Base-by-base conservation (phyloP, 2,797 vertebrate species). In the Poeciliopsis gracilis region DNA sequence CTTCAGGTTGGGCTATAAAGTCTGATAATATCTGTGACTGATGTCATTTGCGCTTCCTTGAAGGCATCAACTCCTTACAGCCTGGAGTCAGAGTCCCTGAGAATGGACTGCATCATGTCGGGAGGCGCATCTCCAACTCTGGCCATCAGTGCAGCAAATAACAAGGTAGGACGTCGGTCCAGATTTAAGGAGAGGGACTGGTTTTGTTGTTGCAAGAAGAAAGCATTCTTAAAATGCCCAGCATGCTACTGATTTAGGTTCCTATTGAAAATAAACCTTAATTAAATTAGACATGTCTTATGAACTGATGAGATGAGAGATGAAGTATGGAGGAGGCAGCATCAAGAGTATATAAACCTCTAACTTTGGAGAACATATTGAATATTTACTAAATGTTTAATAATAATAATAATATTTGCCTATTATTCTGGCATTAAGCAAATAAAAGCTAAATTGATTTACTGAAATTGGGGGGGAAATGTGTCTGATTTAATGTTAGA, bases 51-150 rank as follows among this genome's bases (percentile, higher is more conserved):
- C 46, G 11, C 25, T 78, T 72, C 7, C 11, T 80, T 77, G 10
- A 77, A 97, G 97, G 96, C 96, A 73, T 97, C 97, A 67, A 97
- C 97, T 77, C 96, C 97, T 46, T 97, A 97, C 93, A 97, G 96
- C 92, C 92, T 97, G 92, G 97, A 97, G 94, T 96, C 96, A 2
- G 96, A 97, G 93, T 96, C 96, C 88, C 93, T 97, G 92, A 96
- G 96, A 83, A 97, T 97, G 96, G 97, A 97, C 94, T 97, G 96
- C 93, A 96, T 97, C 89, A 96, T 97, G 95, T 96, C 96, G 76
- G 96, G 96, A 93, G 96, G 96, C 86, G 93, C 94, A 72, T 97
- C 97, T 82, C 97, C 97, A 53, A 96, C 96, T 82, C 91, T 96
- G 94, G 96, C 96, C 88, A 96, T 97, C 93, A 96, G 96, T 90